A percentile compares a stretch with the other conserved stretches of the same genome.
Conservation (phyloP, 2,113 vertebrate genomes). For the Engystomops pustulosus region DNA sequence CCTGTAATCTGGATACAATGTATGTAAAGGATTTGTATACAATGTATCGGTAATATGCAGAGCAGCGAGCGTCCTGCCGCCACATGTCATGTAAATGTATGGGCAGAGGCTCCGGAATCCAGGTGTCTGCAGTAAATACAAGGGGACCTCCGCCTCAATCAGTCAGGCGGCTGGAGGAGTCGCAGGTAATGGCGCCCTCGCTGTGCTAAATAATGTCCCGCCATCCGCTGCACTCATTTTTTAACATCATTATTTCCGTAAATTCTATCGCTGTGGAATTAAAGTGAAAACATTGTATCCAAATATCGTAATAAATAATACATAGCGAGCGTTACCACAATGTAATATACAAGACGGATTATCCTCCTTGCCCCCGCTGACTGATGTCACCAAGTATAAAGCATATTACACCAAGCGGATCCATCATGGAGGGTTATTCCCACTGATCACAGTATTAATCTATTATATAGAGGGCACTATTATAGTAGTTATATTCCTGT, state of each 20-base stretch:
- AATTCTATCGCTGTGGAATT: not conserved
- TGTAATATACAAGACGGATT: constrained; percentile 10
- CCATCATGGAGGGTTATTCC: too few relatives aligned
- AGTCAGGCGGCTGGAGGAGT: not conserved
- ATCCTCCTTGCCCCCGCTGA: not conserved
- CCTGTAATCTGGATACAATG: not conserved
- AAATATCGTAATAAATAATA: constrained; percentile 15
- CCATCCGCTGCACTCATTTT: not conserved
- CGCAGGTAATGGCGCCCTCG: not conserved
- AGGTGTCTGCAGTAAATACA: not conserved
- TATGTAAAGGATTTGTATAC: not conserved
- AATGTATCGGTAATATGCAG: not conserved
- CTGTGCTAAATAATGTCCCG: constrained; percentile 11
- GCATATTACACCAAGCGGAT: too few relatives aligned
- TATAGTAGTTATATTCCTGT: constrained; percentile 13
- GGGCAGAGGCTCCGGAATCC: not conserved
- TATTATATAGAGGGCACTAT: not conserved
- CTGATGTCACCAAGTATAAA: not conserved
- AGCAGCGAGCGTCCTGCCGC: too few relatives aligned
- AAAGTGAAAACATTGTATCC: not conserved
- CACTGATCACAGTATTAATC: too few relatives aligned
- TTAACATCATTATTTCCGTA: constrained; percentile 32
- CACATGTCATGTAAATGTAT: not conserved
- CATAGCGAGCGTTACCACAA: not conserved
- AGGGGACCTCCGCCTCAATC: not conserved